Percentiles rank a stretch among this genome's conserved stretches.
Conservation (phyloP, 2,888 invertebrate species). For the Cyrtodaria siliqua region DNA sequence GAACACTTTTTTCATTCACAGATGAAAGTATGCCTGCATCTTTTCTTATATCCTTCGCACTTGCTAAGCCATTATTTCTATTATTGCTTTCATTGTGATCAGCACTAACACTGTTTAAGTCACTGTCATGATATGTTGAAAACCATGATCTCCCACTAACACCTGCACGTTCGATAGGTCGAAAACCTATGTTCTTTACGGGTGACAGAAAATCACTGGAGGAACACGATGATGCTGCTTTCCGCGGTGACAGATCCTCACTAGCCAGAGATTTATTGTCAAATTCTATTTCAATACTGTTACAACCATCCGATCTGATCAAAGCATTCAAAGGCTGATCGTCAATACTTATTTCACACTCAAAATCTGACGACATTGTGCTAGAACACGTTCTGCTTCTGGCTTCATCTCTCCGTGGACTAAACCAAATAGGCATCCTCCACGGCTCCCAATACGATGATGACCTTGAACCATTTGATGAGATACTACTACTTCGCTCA, state of each 20-base stretch:
- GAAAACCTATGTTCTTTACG: conserved; percentile 5
- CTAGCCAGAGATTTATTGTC: conserved; percentile 57
- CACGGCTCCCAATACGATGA: conserved; percentile 47
- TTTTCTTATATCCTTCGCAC: background rate
- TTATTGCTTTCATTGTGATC: background rate
- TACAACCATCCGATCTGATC: conserved; percentile 77
- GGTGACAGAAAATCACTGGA: conserved; percentile 35
- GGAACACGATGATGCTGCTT: conserved; percentile 30
- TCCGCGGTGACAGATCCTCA: conserved; percentile 52
- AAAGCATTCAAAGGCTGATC: conserved; percentile 77
- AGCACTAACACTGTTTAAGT: background rate
- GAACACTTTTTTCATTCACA: background rate
- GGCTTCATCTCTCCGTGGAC: conserved; percentile 56
- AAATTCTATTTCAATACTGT: conserved; percentile 77
- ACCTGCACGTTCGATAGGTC: conserved; percentile 3
- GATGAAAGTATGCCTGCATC: background rate
- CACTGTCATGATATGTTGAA: conserved; percentile 7
- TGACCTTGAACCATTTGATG: conserved; percentile 20
- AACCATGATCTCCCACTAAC: conserved; percentile 19
- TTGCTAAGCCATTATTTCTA: background rate
- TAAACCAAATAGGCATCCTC: conserved; percentile 41
- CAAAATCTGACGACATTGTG: conserved; percentile 68
- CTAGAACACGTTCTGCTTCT: conserved; percentile 62
- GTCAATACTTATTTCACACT: conserved; percentile 78
- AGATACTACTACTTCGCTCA: conserved; percentile 26